Evolutionary conservation across 2,888 invertebrate genomes (phyloP).

Genomic region (Schrankia costaestrigalis): DNA sequence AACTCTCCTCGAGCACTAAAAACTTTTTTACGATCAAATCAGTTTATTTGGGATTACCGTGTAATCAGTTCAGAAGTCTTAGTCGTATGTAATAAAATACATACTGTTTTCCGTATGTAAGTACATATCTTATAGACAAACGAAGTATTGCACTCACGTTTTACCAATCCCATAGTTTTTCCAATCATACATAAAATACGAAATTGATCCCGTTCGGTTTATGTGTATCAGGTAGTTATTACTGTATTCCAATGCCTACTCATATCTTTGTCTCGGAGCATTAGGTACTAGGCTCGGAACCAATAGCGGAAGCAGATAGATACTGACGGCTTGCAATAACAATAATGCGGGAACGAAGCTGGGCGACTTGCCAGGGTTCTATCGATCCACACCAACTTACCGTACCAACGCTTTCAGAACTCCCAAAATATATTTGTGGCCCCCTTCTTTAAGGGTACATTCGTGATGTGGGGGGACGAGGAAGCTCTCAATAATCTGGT

Average conservation of each 20-base stretch:
- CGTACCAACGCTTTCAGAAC: constrained; percentile 59
- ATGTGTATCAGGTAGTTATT: constrained; percentile 34
- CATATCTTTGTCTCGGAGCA: constrained; percentile 56
- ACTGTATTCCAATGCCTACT: constrained; percentile 32
- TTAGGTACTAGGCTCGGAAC: constrained; percentile 67
- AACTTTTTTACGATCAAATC: constrained; percentile 33
- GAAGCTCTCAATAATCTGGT: constrained; percentile 56
- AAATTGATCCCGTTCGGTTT: constrained; percentile 27
- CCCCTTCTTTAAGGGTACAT: constrained; percentile 45
- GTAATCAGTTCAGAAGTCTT: constrained; percentile 29
- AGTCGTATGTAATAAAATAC: constrained; percentile 18
- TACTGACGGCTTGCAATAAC: constrained; percentile 75
- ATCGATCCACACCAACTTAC: constrained; percentile 67
- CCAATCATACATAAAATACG: constrained; percentile 34
- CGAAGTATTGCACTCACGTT: constrained; percentile 16
- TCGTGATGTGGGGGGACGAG: constrained; percentile 40
- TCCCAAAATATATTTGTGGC: constrained; percentile 54
- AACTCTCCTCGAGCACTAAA: constrained; percentile 22
- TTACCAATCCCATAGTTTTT: constrained; percentile 23
- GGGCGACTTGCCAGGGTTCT: constrained; percentile 78
- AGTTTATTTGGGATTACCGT: constrained; percentile 26
- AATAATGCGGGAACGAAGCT: constrained; percentile 76
- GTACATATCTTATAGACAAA: constrained; percentile 1
- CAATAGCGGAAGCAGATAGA: constrained; percentile 72
- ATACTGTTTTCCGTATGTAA: constrained; percentile 15